phyloP scores from a whole-genome alignment of 2,797 vertebrate genomes.

The Setipinna tenuifilis region DNA sequence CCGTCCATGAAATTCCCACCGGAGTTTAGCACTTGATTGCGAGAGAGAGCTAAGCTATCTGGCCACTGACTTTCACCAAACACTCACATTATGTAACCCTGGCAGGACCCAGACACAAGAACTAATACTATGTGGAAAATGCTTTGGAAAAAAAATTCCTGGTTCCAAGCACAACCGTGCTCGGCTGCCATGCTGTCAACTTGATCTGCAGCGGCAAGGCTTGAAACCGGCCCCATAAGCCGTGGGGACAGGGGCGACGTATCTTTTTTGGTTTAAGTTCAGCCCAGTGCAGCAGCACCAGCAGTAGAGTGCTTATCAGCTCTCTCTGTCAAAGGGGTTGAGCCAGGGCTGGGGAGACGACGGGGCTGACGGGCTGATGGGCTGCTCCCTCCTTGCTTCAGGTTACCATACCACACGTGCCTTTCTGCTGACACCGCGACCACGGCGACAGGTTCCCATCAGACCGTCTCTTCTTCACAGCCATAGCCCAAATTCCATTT shows the following conservation, averaged over 20 bases:
- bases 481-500: conserved; percentile 48
- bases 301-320: too few relatives aligned
- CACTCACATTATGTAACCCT: not conserved
- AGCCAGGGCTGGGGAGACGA: too few relatives aligned
- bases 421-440: conserved; percentile 51
- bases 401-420: conserved; percentile 74
- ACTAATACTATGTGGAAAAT: conserved; percentile 1
- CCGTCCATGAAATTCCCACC: conserved; percentile 48
- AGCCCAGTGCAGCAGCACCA: too few relatives aligned
- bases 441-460: conserved; percentile 50
- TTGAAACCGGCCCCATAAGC: not conserved
- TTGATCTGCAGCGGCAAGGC: not conserved
- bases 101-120: not conserved
- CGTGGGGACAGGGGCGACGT: too few relatives aligned
- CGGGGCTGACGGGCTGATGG: too few relatives aligned
- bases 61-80: conserved; percentile 47
- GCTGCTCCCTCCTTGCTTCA: conserved; percentile 47
- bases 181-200: not conserved
- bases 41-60: conserved; percentile 51
- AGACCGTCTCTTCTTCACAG: conserved; percentile 47
- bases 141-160: not conserved
- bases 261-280: too few relatives aligned
- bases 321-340: too few relatives aligned
- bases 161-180: not conserved
- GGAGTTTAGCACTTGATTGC: conserved; percentile 60